Base-by-base conservation (phyloP, 2,113 vertebrate genomes). In the Hydrochoerus hydrochaeris region DNA sequence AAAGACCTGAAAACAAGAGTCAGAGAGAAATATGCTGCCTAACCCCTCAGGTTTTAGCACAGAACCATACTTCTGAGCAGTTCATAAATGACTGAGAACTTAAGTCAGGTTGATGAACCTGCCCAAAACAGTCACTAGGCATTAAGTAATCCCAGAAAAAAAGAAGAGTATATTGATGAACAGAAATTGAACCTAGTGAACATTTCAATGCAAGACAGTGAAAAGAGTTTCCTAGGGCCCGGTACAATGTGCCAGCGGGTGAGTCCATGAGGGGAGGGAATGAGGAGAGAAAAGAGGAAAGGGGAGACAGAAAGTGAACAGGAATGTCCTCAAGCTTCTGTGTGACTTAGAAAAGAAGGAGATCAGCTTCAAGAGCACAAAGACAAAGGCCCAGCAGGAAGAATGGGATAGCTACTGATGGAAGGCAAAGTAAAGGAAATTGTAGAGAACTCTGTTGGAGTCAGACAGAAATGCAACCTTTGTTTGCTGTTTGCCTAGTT, bases 1-100 rank as follows among this genome's bases (percentile, higher is more conserved):
- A 44, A 46, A 46, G n/a, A 95, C 30, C 88, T 46, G 5, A 91
- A 95, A 89, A 93, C 60, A 90, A 90, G 46, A 85, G 14, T 41
- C 77, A 69, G 57, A 83, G 7, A 94, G 26, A 85, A 65, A 5
- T 6, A 19, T 62, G 78, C 24, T 82, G 71, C 44, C 62, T 46
- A 65, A 94, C 88, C 52, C 11, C 32, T 75, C 46, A 49, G 13
- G 46, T 26, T 81, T 19, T 20, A 10, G 26, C 17, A 16, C 14
- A 63, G 46, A 87, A 46, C 26, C 30, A 52, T 0, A 89, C n/a
- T 82, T 92, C 24, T 82, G 24, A 46, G 52, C 17, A 49, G 20
- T 54, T 81, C 38, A 46, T 49, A 85, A 75, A 16, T 13, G 35
- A 46, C 9, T 38, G 3, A 78, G 52, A 32, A 67, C 24, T 69